Evolutionary conservation across 2,797 vertebrate species (phyloP).

Genomic region (Eurystomus glaucurus): DNA sequence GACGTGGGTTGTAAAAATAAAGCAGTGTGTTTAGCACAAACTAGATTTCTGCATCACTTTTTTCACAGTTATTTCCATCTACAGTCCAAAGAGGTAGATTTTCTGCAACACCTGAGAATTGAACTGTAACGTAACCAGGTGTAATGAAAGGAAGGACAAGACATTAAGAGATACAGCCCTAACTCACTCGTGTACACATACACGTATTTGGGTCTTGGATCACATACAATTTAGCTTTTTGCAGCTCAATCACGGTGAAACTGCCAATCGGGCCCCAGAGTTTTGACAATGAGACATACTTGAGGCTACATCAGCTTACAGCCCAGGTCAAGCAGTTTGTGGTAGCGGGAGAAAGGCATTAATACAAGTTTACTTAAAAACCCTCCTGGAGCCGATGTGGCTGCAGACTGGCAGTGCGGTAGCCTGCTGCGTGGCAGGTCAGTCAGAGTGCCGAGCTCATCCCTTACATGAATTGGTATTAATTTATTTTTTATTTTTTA

Average conservation of each 20-base stretch:
- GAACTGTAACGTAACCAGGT: constrained; percentile 87
- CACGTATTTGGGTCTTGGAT: constrained; percentile 26
- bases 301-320: constrained; percentile 54
- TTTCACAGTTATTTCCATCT: constrained; percentile 93
- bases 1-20: constrained; percentile 89
- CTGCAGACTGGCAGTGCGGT: constrained; percentile 72
- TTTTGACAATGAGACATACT: neutral
- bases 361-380: constrained; percentile 15
- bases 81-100: constrained; percentile 96
- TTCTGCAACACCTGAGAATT: constrained; percentile 95
- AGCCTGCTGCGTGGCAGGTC: constrained; percentile 69
- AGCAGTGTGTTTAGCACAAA: constrained; percentile 87
- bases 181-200: constrained; percentile 47
- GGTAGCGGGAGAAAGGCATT: constrained; percentile 67
- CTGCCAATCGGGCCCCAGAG: constrained; percentile 42
- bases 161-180: constrained; percentile 61
- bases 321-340: constrained; percentile 29
- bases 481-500: neutral
- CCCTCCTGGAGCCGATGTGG: constrained; percentile 55
- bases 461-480: neutral
- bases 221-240: neutral
- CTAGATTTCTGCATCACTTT: constrained; percentile 87
- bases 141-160: constrained; percentile 79
- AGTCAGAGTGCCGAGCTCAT: constrained; percentile 33
- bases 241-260: constrained; percentile 62